These are phyloP conservation scores for Oreochromis tanganicae DNA, from an alignment of 2,113 vertebrate species.

Conservation along the genomic window DNA sequence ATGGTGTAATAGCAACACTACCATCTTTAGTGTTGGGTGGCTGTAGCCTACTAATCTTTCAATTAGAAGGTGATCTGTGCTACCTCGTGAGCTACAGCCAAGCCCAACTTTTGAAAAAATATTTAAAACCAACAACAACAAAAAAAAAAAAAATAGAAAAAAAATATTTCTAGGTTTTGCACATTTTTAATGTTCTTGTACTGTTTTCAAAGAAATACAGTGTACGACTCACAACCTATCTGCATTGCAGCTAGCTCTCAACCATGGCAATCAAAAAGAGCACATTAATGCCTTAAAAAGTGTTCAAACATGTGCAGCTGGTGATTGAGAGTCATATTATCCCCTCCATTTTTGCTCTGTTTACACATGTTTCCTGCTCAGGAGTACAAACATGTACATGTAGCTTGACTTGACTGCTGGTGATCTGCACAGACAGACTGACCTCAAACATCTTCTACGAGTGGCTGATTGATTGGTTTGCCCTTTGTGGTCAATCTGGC, in stretches of 20 bases:
- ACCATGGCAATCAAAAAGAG: neutral
- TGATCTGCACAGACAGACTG: neutral
- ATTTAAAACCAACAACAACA: neutral
- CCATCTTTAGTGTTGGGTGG: neutral
- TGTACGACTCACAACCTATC: neutral
- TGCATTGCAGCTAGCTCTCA: neutral
- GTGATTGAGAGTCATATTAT: neutral
- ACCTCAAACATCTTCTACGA: neutral
- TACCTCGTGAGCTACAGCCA: rapidly evolving
- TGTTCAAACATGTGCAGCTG: neutral
- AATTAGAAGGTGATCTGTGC: neutral
- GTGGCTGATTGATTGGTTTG: neutral
- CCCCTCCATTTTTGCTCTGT: neutral
- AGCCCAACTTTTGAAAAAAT: neutral
- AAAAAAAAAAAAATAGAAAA: neutral
- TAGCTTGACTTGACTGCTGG: neutral
- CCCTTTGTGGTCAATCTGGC: neutral
- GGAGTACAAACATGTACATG: neutral
- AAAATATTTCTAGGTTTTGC: neutral
- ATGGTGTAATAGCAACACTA: neutral
- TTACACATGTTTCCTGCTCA: neutral
- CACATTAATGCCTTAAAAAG: neutral
- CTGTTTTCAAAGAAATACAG: neutral
- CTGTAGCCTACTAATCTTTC: neutral
- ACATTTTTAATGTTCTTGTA: neutral